Evolutionary conservation across 1,140 invertebrate genomes (phyloP).

Genomic region (Eciton burchellii): DNA sequence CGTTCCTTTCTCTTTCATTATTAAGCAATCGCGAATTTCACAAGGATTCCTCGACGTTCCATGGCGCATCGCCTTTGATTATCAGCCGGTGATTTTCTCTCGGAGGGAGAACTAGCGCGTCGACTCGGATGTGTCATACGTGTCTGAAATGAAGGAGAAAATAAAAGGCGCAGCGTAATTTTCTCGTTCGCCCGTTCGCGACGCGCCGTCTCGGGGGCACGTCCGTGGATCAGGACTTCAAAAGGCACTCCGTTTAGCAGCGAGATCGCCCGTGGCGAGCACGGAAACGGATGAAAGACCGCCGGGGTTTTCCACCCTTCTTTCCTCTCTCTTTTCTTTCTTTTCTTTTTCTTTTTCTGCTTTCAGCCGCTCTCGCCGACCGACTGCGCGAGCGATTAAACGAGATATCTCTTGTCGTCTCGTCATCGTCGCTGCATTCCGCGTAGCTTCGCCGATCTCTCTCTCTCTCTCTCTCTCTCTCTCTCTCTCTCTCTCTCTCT

Average conservation of each 20-base stretch:
- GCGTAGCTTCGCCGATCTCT: not conserved
- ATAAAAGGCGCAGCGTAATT: not conserved
- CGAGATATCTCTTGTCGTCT: not conserved
- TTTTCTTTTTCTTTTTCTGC: no score
- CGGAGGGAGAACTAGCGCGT: not conserved
- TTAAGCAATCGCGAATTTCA: no score
- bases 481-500: no score
- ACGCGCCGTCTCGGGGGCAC: constrained; percentile 1
- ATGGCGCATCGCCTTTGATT: not conserved
- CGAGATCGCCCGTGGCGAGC: constrained; percentile 14
- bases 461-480: no score
- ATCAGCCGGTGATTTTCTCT: not conserved
- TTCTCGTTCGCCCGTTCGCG: not conserved
- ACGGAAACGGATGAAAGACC: constrained; percentile 30
- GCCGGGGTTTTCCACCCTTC: no score
- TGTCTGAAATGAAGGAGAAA: not conserved
- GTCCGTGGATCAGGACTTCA: constrained; percentile 26
- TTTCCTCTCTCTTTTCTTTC: no score
- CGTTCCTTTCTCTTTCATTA: no score
- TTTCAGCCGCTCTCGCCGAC: constrained; percentile 15
- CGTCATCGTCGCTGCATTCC: constrained; percentile 3
- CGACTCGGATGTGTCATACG: not conserved
- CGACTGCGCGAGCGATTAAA: constrained; percentile 43
- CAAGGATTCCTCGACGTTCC: no score
- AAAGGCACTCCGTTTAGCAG: constrained; percentile 29